phyloP scores from a whole-genome alignment of 2,888 invertebrate genomes.

The Hydraecia micacea region DNA sequence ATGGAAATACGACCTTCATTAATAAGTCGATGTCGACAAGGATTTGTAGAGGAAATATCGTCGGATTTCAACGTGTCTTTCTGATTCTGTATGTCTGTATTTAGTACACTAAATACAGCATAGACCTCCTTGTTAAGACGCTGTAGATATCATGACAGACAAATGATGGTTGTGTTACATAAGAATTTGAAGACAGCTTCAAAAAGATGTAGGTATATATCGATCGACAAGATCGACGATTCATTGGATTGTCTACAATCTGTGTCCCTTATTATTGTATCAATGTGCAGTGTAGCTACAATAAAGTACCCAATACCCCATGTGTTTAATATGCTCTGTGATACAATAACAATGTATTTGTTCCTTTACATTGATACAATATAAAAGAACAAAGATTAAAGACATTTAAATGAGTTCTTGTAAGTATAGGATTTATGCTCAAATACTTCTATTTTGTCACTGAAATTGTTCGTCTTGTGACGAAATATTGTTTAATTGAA shows the following conservation, averaged over 20 bases:
- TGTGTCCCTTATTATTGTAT: neutral
- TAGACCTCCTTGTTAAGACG: neutral
- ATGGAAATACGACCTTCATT: conserved; percentile 51
- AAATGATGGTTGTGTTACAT: neutral
- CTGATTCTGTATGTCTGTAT: neutral
- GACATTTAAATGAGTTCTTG: neutral
- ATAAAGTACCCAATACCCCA: neutral
- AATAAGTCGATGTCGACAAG: conserved; percentile 33
- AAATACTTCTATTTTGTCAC: neutral
- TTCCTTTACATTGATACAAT: too few relatives aligned
- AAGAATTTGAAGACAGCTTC: neutral
- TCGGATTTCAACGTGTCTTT: neutral
- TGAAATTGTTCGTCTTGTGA: neutral
- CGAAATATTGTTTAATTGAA: neutral
- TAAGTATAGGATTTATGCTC: too few relatives aligned
- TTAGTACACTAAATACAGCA: neutral
- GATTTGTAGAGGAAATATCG: conserved; percentile 7
- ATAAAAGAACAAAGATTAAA: too few relatives aligned
- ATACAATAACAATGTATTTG: too few relatives aligned
- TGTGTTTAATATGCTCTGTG: too few relatives aligned
- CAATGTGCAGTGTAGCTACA: neutral
- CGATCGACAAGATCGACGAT: neutral
- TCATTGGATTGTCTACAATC: neutral
- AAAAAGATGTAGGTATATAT: neutral
- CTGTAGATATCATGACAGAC: neutral